A percentile compares a stretch with the other conserved stretches of the same genome.
phyloP scores from a whole-genome alignment of 2,113 vertebrate species.

The Podarcis cretensis region DNA sequence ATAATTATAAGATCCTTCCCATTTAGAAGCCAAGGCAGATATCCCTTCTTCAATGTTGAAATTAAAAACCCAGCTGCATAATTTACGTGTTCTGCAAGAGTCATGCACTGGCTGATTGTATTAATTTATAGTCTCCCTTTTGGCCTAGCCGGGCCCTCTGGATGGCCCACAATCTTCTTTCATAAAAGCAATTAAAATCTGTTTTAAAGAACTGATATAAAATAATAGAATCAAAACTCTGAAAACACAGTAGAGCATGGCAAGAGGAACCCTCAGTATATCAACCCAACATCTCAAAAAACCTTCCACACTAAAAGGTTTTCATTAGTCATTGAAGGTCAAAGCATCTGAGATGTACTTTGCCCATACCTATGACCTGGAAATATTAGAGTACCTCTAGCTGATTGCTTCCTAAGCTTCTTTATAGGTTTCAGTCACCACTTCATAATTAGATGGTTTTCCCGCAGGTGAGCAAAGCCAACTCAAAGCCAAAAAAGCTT shows the following conservation, averaged over 20 bases:
- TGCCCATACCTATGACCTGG: background rate
- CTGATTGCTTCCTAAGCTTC: background rate
- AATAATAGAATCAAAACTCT: background rate
- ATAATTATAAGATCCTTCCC: background rate
- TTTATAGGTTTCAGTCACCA: background rate
- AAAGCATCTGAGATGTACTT: background rate
- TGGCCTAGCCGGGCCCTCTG: background rate
- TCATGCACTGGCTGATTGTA: background rate
- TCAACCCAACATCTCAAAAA: background rate
- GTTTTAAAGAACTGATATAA: background rate
- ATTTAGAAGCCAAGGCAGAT: background rate
- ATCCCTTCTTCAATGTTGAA: background rate
- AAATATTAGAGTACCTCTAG: background rate
- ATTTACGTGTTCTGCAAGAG: background rate
- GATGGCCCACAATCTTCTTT: background rate
- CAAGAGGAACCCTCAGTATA: background rate
- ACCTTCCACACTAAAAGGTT: background rate
- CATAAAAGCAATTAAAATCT: conserved; percentile 3
- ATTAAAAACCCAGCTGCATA: background rate
- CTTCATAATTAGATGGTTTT: background rate
- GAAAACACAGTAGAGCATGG: background rate
- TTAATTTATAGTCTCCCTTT: background rate
- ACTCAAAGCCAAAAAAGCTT: background rate
- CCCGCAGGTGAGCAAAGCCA: background rate
- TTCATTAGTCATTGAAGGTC: background rate